Base-by-base conservation (phyloP, 1,140 invertebrate species). In the Holotrichia oblita region DNA sequence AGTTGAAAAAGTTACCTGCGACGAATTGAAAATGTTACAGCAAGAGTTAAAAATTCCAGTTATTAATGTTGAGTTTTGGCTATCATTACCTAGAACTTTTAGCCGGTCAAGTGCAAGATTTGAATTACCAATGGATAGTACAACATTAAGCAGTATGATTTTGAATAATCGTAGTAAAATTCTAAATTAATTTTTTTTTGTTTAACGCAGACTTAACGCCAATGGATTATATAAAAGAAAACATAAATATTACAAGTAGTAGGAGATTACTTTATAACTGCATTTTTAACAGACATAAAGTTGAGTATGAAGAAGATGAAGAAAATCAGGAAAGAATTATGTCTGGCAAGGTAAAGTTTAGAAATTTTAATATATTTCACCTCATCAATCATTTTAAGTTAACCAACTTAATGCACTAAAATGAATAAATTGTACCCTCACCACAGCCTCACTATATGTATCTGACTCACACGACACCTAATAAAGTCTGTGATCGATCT, bases 11-110 rank as follows among this genome's bases (percentile, higher is more conserved):
- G 97, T 87, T 98, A 97, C 88, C 99, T 99, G 81, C 97, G 98
- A 89, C 96, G 96, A 84, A 98, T 96, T 75, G 93, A 94, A 84
- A 98, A 96, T 73, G 98, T 89, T 41, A 96, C 97, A 84, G 98
- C 93, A 34, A 92, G 92, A 81, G 98, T 89, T 87, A 10, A 85
- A 87, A 42, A 83, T 85, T 79, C 84, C 82, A 9, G 83, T 85
- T 8, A 86, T 87, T 7, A 88, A 88, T 78, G 85, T 88, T 4
- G 88, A 88, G n/a, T 87, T 87, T 73, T 90, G 89, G 87, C 86
- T 92, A 40, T 90, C 90, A 77, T 85, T 91, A 42, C 92, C 92
- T 0, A 83, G 92, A 44, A 88, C 91, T 0, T 93, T 93, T 87
- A 91, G 90, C 0, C 86, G 92, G 17, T 88, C 90, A 76, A 91